Evolutionary conservation across 2,113 vertebrate genomes (phyloP), one percentile per base, ranked within the genome.

Genomic region (Alligator sinensis): DNA sequence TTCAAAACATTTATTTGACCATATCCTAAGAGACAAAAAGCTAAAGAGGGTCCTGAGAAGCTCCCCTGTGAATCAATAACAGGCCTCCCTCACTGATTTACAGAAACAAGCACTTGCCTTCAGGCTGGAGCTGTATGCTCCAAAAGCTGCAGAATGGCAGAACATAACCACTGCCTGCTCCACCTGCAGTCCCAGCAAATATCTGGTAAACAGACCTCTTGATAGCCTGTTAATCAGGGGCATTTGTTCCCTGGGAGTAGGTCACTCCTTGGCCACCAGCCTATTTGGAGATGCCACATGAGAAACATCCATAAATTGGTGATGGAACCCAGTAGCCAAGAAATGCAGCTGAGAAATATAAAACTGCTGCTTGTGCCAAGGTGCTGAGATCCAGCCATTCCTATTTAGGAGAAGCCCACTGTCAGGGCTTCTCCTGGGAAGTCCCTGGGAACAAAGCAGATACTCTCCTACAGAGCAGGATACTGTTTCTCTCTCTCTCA

Each of bases 261-360:
- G 75, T 28, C 25, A 58, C 47, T 70, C 47, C n/a, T 38, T 66
- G 90, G 62, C 82, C 27, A 19, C 38, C 30, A 15, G 81, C 82
- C 90, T 58, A 30, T 28, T n/a, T 55, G 64, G 30, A 84, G 28
- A 16, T 4, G 75, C 88, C 0, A 2, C 76, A 81, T 88, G 82
- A 72, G 87, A 88, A 88, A 74, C 82, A 91, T 62, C 96, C 92
- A 85, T 87, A 92, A 93, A 64, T 82, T 94, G 96, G 94, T 2
- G 75, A 86, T 94, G 91, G 76, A 88, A 88, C 93, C 91, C 82
- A 34, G 62, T 92, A 96, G 96, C 91, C 96, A 96, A 95, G 89
- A 96, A 91, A 96, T 95, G 96, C 95, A 96, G 96, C 96, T 97
- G 93, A 92, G 94, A 94, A 97, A 96, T 97, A 95, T 87, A 92